Evolutionary conservation across 2,113 vertebrate genomes (phyloP), one percentile per base, ranked within the genome.

Genomic region (Octodon degus): DNA sequence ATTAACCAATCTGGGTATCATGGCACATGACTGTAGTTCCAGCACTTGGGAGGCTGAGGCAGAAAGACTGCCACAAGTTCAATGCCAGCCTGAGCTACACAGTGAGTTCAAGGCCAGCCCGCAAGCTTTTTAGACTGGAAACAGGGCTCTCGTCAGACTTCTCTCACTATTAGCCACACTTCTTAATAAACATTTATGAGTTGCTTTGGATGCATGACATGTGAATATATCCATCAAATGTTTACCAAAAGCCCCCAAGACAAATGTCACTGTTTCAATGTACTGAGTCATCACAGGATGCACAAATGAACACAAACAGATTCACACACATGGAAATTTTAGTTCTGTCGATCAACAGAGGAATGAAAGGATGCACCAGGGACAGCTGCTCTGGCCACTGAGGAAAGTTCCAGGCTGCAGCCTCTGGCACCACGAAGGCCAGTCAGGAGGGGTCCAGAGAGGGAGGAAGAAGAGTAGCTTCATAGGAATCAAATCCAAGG

Each of bases 301-400:
- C 80, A 70, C 22, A 89, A 89, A n/a, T 60, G 37, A 88, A 80
- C 25, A 72, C 92, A 77, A 72, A 84, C 92, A 77, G 72, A 84
- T 37, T 55, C 82, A 87, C 16, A 40, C 2, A 55, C 30, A 14
- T n/a, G 30, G 40, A 65, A 58, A 10, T 80, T 40, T 92, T 58
- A 65, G 17, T 50, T 79, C 72, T 68, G 22, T 53, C 40, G 43
- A 60, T 53, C 50, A 83, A 63, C 19, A 89, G 58, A n/a, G n/a
- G 32, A 92, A 70, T 14, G 32, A 47, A 91, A 40, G 24, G 40
- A 87, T 3, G 1, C 3, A 0, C 4, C 24, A 9, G 47, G 25
- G 24, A 14, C 43, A 68, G 63, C 32, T 16, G 50, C 55, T 25
- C 34, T 30, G 12, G 43, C 47, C 37, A 63, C 7, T 17, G 30